Percentiles rank a stretch among this genome's conserved stretches.
Evolutionary conservation across 2,113 vertebrate species (phyloP).

Genomic region (Menidia beryllina): DNA sequence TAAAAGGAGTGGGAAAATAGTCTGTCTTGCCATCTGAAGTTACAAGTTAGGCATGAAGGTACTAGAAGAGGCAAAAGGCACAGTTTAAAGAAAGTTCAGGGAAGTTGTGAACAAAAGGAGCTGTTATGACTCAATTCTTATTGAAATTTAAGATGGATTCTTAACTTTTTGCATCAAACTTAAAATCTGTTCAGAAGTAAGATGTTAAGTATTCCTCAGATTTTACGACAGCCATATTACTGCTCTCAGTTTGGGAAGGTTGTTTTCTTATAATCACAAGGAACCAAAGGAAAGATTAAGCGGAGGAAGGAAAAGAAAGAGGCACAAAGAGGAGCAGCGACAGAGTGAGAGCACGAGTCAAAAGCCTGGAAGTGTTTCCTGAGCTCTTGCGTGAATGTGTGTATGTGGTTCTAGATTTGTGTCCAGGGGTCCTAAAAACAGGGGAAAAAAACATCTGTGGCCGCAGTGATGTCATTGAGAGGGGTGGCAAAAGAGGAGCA

Average conservation of each 20-base stretch:
- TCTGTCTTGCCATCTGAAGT: no score
- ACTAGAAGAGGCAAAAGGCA: not conserved
- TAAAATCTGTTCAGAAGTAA: not conserved
- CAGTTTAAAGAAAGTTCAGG: not conserved
- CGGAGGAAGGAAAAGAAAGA: slow-evolving; percentile 49
- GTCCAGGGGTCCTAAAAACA: slow-evolving; percentile 78
- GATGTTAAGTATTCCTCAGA: not conserved
- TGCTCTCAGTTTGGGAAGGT: not conserved
- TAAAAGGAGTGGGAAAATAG: not conserved
- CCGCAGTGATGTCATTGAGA: slow-evolving; percentile 89
- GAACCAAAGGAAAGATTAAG: slow-evolving; percentile 13
- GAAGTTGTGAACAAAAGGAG: not conserved
- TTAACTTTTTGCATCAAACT: not conserved
- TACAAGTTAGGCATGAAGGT: no score
- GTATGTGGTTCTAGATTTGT: slow-evolving; percentile 29
- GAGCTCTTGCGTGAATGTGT: slow-evolving; percentile 26
- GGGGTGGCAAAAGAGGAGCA: slow-evolving; percentile 78
- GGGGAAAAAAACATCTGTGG: slow-evolving; percentile 92
- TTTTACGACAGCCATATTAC: not conserved
- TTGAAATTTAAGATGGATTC: no score
- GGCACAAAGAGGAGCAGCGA: slow-evolving; percentile 34
- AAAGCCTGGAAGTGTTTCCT: slow-evolving; percentile 62
- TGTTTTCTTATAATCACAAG: slow-evolving; percentile 1
- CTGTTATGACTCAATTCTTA: not conserved
- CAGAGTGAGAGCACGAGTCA: slow-evolving; percentile 35